Conservation (phyloP, 2,113 vertebrate species). For the Pygoscelis antarcticus region DNA sequence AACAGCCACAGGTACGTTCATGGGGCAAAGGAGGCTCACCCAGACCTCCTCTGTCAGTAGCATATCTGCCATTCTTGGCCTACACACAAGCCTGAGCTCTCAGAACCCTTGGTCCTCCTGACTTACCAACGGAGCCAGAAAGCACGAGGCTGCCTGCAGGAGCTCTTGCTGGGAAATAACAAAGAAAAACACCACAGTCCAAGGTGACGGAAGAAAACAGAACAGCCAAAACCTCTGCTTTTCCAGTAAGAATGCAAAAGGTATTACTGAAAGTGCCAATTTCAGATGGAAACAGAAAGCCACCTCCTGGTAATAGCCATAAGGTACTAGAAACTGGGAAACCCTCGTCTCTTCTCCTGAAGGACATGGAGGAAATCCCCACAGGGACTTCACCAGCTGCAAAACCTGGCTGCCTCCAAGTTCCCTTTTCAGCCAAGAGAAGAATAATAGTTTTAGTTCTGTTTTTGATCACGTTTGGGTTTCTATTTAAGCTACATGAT, state of each 20-base stretch:
- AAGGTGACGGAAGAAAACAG: not conserved
- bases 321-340: not conserved
- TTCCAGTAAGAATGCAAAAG: not conserved
- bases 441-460: not conserved
- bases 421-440: not conserved
- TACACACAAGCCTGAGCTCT: not conserved
- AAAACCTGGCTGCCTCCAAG: not conserved
- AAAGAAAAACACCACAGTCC: not conserved
- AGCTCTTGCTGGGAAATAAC: fast-evolving
- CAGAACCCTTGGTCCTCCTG: not conserved
- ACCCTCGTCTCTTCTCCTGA: not conserved
- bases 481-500: not conserved
- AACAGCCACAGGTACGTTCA: not conserved
- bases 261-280: not conserved
- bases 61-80: not conserved
- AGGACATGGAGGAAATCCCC: not conserved
- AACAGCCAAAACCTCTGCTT: not conserved
- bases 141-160: not conserved
- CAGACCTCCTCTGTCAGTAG: not conserved
- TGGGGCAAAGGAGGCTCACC: not conserved
- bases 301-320: not conserved
- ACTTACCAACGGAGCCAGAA: fast-evolving
- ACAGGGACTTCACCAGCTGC: not conserved
- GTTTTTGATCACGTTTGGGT: not conserved
- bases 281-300: not conserved